These are phyloP conservation scores for Gastrophysa polygoni DNA, from an alignment of 2,888 invertebrate genomes.

Conservation along the genomic window DNA sequence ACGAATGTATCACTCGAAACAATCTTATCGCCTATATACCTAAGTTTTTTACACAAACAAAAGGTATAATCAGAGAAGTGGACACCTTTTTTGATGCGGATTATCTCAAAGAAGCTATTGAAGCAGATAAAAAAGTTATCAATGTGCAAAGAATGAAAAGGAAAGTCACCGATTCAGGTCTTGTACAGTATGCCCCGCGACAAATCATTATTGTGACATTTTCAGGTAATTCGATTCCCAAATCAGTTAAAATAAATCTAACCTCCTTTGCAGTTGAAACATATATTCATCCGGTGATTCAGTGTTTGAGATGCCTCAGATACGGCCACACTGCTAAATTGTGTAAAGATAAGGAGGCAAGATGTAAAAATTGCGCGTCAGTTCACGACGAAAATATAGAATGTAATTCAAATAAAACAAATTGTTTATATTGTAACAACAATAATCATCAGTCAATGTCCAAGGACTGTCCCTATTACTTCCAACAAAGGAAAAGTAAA, in stretches of 20 bases:
- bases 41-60: background rate
- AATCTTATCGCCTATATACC: background rate
- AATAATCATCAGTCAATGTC: background rate
- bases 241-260: background rate
- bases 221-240: background rate
- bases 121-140: background rate
- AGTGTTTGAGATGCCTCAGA: constrained; percentile 6
- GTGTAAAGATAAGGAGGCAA: background rate
- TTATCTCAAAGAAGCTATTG: background rate
- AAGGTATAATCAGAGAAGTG: background rate
- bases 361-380: background rate
- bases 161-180: background rate
- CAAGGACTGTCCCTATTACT: no score
- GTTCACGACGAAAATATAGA: background rate
- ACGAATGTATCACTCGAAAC: background rate
- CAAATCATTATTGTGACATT: constrained; percentile 3
- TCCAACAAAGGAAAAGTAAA: no score
- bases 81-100: background rate
- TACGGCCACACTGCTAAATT: background rate
- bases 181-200: background rate
- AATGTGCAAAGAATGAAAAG: constrained; percentile 4
- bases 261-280: background rate
- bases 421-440: background rate
- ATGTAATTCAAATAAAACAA: background rate
- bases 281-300: background rate